A percentile compares a stretch with the other conserved stretches of the same genome.
Conservation (phyloP, 2,113 vertebrate genomes). For the Cynocephalus volans region DNA sequence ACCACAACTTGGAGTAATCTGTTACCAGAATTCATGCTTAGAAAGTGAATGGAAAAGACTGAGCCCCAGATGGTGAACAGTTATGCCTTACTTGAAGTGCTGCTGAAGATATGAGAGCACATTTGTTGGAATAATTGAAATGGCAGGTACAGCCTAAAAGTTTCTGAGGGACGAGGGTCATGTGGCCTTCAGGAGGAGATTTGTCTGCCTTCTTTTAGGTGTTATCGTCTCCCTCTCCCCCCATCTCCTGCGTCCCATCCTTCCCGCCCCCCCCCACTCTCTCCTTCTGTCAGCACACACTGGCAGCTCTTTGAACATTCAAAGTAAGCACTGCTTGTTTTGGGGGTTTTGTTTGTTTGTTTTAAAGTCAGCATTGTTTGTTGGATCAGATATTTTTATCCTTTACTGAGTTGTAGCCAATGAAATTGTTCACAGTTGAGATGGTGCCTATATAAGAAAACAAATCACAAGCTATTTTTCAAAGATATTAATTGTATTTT, state of each 20-base stretch:
- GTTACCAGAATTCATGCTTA: background rate
- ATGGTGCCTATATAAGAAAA: conserved; percentile 54
- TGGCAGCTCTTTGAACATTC: background rate
- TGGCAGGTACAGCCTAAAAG: background rate
- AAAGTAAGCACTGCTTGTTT: background rate
- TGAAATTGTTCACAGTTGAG: conserved; percentile 37
- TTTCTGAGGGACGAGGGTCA: background rate
- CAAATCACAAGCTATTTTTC: conserved; percentile 57
- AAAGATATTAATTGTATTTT: conserved; percentile 8
- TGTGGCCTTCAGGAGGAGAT: background rate
- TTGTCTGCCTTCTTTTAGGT: background rate
- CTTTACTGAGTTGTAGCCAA: background rate
- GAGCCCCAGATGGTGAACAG: background rate
- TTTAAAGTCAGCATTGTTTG: background rate
- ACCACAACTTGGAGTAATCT: background rate
- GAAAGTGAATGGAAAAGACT: background rate
- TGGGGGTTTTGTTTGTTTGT: no score
- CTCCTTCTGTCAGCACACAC: background rate
- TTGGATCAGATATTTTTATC: conserved; percentile 1
- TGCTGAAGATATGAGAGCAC: background rate
- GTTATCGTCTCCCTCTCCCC: background rate
- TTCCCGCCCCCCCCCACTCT: no score
- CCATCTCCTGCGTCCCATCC: fast-evolving
- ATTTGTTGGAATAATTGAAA: background rate
- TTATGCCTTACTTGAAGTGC: conserved; percentile 15